A percentile compares a stretch with the other conserved stretches of the same genome.
These are phyloP conservation scores for Pseudorasbora parva DNA, from an alignment of 2,113 vertebrate genomes.

Conservation along the genomic window DNA sequence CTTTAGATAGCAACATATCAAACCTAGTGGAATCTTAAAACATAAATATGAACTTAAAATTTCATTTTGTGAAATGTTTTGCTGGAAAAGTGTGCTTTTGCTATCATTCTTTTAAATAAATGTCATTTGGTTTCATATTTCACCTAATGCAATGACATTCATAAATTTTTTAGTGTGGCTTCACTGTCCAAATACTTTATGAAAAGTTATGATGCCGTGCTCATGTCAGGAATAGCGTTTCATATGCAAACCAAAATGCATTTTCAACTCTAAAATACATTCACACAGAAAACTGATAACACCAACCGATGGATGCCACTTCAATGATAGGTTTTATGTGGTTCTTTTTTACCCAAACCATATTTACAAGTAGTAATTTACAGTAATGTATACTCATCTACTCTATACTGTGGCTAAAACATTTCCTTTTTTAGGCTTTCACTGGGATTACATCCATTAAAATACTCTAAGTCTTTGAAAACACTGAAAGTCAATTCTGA, in stretches of 20 bases:
- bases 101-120: constrained; percentile 25
- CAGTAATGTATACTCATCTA: constrained; percentile 12
- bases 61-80: neutral
- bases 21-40: constrained; percentile 4
- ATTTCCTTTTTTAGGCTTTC: neutral
- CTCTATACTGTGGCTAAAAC: neutral
- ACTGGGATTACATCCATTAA: neutral
- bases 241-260: constrained; percentile 12
- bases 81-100: neutral
- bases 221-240: neutral
- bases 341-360: neutral
- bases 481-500: neutral
- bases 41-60: neutral
- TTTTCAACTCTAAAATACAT: neutral
- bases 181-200: neutral
- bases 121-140: constrained; percentile 8
- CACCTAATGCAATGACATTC: constrained; percentile 17
- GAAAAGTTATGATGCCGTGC: constrained; percentile 9
- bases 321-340: neutral
- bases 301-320: neutral
- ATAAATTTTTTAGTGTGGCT: constrained; percentile 6
- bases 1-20: neutral
- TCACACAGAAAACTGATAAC: neutral
- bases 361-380: constrained; percentile 16
- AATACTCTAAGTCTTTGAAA: neutral